Evolutionary conservation across 2,888 invertebrate genomes (phyloP).

Genomic region (Diarsia mendica): DNA sequence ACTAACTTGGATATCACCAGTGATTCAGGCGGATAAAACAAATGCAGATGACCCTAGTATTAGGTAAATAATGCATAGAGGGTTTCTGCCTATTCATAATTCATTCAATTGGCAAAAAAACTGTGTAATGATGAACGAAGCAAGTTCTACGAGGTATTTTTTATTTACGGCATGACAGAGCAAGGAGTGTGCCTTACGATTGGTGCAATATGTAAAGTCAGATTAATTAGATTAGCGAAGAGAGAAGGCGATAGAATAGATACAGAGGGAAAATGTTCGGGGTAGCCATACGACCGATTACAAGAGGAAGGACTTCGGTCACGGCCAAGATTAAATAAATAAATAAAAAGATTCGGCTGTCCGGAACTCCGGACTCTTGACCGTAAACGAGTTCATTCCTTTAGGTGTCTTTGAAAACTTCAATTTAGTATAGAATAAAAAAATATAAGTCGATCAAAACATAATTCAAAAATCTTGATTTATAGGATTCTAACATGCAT

Average conservation of each 20-base stretch:
- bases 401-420: not conserved
- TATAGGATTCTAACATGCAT: too few species aligned
- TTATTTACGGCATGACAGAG: not conserved
- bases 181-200: not conserved
- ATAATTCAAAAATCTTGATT: not conserved
- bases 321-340: not conserved
- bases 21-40: not conserved
- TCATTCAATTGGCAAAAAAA: not conserved
- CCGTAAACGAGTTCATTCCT: not conserved
- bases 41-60: not conserved
- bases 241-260: not conserved
- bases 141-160: slow-evolving; percentile 10
- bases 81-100: not conserved
- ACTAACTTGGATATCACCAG: not conserved
- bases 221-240: slow-evolving; percentile 13
- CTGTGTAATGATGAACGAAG: slow-evolving; percentile 11
- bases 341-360: not conserved
- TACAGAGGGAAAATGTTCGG: not conserved
- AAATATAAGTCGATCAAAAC: not conserved
- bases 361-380: not conserved
- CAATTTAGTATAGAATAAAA: not conserved
- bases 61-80: not conserved
- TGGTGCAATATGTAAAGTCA: not conserved
- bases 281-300: slow-evolving; percentile 15
- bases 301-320: slow-evolving; percentile 1